Evolutionary conservation across 2,888 invertebrate genomes (phyloP), one percentile per base, ranked within the genome.

Genomic region (Beris morrisii): DNA sequence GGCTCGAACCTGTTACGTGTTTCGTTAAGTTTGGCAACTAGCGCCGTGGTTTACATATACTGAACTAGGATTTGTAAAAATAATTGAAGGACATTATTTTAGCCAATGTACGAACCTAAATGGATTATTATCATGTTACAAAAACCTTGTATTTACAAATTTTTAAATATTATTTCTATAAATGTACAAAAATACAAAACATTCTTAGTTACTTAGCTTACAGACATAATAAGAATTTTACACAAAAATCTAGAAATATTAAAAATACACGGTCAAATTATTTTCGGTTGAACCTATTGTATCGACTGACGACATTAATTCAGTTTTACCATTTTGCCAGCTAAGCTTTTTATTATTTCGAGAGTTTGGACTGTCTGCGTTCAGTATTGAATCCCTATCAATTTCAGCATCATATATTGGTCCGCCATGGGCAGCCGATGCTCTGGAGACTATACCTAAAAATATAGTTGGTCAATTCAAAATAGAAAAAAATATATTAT

Each of bases 331-430:
- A 53, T 67, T 69, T 22, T 65, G 59, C 66, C 65, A 67, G 38
- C 54, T 74, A 73, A 32, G 92, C 83, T 75, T 91, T 90, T 81
- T 92, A 92, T 69, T 90, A 88, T 57, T 81, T 89, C 90, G 74
- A 76, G 69, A 70, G 78, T 75, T 74, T 82, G 74, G 79, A 82
- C 82, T 77, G 81, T 82, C 73, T 75, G 73, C 71, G 69, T 74
- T 74, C 59, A 77, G 75, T 69, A 78, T 73, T 11, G 79, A 74
- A 71, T 77, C 77, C 68, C 75, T 73, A 73, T 80, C 76, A 75
- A 80, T 73, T 75, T 79, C 72, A 78, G 83, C 72, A 78, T 84
- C 80, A 69, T 77, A 80, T 59, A 78, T 77, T 68, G 80, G 77
- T 32, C 81, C 78, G 64, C 80, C 80, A 56, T 73, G 72, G 15